Base-by-base conservation (phyloP, 1,140 invertebrate species). In the Bombus affinis region DNA sequence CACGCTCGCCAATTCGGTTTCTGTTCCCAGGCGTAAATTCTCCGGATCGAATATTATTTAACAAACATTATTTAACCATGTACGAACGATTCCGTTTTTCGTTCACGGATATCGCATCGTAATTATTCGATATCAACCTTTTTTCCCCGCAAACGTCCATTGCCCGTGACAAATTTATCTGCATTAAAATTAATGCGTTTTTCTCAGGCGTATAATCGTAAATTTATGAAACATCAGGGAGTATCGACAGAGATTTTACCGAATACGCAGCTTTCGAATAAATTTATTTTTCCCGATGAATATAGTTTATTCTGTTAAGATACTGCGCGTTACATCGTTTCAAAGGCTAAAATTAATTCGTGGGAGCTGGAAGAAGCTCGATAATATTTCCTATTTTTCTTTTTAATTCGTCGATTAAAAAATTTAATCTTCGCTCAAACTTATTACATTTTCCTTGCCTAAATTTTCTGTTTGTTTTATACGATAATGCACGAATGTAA, bases 31-130 rank as follows among this genome's bases (percentile, higher is more conserved):
- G 35, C 35, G 28, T 59, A 59, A 71, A 81, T 70, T 37, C 35
- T 18, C 35, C 65, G 44, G 37, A 70, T 80, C 65, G 42, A 80
- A 39, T 25, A 25, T 80, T 53, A 53, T 80, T 80, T 53, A 70
- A 53, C 25, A 15, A 47, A 53, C 44, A 18, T 74, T 66, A 32
- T 65, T 65, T 42, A 57, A 3, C 10, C 42, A 22, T 18, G 28
- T 32, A 22, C n/a, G 8, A 35, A 18, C 32, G 32, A 25, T 42
- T 10, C 65, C 13, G 28, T 25, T 28, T n/a, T 13, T 13, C 4
- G 13, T 57, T 2, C 15, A 0, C 32, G 15, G 9, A 8, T 66
- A 44, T 44, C 65, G 32, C 37, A 2, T 9, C 13, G 2, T n/a
- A 28, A 53, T 57, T 72, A 72, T 42, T 72, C 28, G 22, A 72